phyloP scores from a whole-genome alignment of 92 coral and sea anemone genomes.

The Diadumene lineata region DNA sequence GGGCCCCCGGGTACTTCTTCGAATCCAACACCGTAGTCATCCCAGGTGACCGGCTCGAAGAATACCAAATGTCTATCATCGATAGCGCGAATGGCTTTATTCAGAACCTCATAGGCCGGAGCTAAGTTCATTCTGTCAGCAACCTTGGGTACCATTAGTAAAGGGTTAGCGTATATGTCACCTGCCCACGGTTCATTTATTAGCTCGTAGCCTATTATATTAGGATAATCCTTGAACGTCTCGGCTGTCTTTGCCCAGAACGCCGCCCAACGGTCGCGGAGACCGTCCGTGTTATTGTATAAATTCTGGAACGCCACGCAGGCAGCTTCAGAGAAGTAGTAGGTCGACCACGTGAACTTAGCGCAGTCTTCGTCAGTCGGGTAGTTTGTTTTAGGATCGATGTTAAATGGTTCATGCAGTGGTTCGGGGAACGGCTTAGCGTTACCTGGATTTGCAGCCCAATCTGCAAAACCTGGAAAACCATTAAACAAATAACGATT shows the following conservation, averaged over 20 bases:
- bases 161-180: conserved; percentile 81
- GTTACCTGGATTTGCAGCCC: conserved; percentile 85
- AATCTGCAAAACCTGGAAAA: conserved; percentile 90
- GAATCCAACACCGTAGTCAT: conserved; percentile 91
- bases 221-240: conserved; percentile 70
- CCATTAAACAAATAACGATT: no score
- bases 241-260: conserved; percentile 93
- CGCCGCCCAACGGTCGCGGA: conserved; percentile 87
- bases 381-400: conserved; percentile 77
- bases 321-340: conserved; percentile 88
- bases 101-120: conserved; percentile 89
- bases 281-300: conserved; percentile 82
- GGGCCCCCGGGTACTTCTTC: conserved; percentile 88
- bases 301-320: conserved; percentile 91
- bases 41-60: conserved; percentile 97
- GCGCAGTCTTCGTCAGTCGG: conserved; percentile 85
- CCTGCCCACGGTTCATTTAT: conserved; percentile 99
- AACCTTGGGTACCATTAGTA: conserved; percentile 70
- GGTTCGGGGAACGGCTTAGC: conserved; percentile 87
- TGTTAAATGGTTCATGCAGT: conserved; percentile 74
- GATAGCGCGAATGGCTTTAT: conserved; percentile 76
- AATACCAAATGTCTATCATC: conserved; percentile 87
- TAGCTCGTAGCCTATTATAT: conserved; percentile 89
- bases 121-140: conserved; percentile 82
- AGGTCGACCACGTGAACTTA: conserved; percentile 79